These are phyloP conservation scores for Mormyrops boulengeri DNA, from an alignment of 2,797 vertebrate genomes.

Conservation along the genomic window DNA sequence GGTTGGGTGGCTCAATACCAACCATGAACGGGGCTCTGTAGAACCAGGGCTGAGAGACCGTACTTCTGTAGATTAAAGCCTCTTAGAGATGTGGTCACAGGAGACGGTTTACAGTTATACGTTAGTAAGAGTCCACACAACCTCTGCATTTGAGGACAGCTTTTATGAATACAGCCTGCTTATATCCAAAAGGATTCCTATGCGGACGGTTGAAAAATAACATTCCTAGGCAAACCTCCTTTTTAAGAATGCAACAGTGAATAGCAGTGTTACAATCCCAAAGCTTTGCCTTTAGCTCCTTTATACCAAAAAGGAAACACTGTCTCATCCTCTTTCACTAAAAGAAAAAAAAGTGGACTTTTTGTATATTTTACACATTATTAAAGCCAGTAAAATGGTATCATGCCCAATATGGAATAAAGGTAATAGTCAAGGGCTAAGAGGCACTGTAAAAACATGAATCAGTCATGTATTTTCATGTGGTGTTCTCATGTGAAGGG, in stretches of 20 bases:
- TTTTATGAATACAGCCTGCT: neutral
- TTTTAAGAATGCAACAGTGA: constrained; percentile 1
- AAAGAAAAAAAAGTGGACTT: neutral
- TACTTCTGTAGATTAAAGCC: neutral
- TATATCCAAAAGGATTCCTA: neutral
- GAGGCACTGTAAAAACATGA: constrained; percentile 59
- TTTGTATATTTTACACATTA: constrained; percentile 45
- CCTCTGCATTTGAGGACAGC: neutral
- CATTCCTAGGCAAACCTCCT: neutral
- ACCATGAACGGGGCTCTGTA: neutral
- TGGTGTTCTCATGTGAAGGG: constrained; percentile 49
- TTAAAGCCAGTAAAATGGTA: constrained; percentile 73
- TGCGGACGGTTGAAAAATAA: neutral
- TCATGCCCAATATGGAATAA: constrained; percentile 67
- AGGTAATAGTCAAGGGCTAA: constrained; percentile 58
- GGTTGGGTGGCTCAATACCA: neutral
- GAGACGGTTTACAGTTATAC: neutral
- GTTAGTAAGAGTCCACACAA: neutral
- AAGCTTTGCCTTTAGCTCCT: neutral
- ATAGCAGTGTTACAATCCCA: neutral
- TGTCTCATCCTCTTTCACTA: neutral
- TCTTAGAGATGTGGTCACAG: neutral
- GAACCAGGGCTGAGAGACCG: neutral
- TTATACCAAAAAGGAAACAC: neutral
- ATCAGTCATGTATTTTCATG: constrained; percentile 39